Evolutionary conservation across 2,888 invertebrate species (phyloP).

Genomic region (Heliconius erato): DNA sequence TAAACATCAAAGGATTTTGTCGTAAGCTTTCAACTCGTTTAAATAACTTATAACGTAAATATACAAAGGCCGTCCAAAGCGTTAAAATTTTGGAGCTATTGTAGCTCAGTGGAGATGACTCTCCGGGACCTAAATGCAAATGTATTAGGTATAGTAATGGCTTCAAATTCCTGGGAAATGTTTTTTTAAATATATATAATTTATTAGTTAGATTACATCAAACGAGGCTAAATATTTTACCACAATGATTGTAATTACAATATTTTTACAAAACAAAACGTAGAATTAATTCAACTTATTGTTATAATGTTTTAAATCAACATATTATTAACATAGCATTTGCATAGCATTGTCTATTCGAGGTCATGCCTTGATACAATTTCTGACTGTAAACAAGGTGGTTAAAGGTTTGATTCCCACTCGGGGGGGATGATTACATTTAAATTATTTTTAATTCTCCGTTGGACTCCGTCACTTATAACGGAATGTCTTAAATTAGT

Average conservation of each 20-base stretch:
- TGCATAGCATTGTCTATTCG: slow-evolving; percentile 1
- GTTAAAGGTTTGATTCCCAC: not conserved
- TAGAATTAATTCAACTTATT: not conserved
- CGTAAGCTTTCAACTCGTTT: not conserved
- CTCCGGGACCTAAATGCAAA: not conserved
- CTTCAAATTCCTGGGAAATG: not conserved
- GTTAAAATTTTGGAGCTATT: not conserved
- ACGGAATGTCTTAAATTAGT: not conserved
- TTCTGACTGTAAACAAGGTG: not conserved
- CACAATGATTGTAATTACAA: not conserved
- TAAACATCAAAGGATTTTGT: not conserved
- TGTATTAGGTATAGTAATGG: not conserved
- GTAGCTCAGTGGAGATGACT: not conserved
- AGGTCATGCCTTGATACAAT: not conserved
- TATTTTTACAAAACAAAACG: not conserved
- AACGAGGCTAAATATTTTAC: too few species aligned
- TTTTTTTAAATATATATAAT: not conserved
- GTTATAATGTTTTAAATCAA: not conserved
- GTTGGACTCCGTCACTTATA: not conserved
- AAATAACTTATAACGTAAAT: not conserved
- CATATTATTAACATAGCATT: not conserved
- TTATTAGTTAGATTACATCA: too few species aligned
- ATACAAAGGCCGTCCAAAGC: not conserved
- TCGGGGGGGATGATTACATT: not conserved
- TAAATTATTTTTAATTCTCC: not conserved